phyloP scores from a whole-genome alignment of 2,888 invertebrate species.

The Gibbula magus region DNA sequence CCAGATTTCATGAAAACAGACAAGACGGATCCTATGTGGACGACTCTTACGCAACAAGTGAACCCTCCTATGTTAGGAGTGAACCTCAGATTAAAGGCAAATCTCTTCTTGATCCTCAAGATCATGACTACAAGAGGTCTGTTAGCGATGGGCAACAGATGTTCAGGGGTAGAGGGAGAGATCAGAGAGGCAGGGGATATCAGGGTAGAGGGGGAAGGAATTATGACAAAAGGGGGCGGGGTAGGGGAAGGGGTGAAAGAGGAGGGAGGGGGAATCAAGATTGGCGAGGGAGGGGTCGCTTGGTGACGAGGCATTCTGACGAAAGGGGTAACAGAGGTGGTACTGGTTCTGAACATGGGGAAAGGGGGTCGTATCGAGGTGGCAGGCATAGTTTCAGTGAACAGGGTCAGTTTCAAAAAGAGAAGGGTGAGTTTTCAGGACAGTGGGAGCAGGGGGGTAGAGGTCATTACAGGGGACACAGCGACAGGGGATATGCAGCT shows the following conservation, averaged over 20 bases:
- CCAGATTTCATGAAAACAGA: constrained; percentile 12
- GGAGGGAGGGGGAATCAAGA: neutral
- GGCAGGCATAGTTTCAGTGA: no score
- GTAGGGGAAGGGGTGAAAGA: neutral
- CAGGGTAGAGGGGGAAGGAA: neutral
- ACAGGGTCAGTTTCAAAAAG: no score
- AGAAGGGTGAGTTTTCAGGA: no score
- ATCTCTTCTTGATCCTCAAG: neutral
- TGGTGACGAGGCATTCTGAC: neutral
- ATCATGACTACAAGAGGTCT: neutral
- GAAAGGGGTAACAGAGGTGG: neutral
- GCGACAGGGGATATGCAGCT: neutral
- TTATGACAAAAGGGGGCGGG: neutral
- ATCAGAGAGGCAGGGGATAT: neutral
- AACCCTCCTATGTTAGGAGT: neutral
- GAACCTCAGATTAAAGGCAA: no score
- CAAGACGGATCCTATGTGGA: neutral
- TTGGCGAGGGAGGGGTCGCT: neutral
- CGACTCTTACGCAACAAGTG: neutral
- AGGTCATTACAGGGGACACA: neutral
- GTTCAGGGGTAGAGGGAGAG: neutral
- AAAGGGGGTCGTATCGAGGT: no score
- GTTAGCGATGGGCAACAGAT: constrained; percentile 24
- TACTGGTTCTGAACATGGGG: neutral
- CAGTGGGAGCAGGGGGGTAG: no score